A percentile compares a stretch with the other conserved stretches of the same genome.
Conservation (phyloP, 2,888 invertebrate genomes). For the Entomobrya multifasciata region DNA sequence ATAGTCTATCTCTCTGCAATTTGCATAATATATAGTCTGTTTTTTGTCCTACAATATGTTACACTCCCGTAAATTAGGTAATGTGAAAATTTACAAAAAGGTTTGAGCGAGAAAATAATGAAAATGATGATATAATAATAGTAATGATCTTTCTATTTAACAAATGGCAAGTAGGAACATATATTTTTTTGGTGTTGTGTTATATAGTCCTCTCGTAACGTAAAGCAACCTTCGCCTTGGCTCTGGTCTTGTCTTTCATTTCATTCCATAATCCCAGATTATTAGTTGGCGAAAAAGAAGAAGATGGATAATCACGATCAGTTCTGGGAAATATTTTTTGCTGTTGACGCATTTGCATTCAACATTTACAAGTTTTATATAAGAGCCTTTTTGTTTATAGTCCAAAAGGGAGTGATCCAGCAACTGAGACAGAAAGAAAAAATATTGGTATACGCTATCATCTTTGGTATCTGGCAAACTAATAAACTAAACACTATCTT, state of each 20-base stretch:
- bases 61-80: too few species aligned
- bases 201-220: too few species aligned
- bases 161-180: neutral
- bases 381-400: neutral
- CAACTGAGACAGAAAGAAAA: too few species aligned
- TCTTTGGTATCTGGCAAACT: too few species aligned
- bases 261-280: neutral
- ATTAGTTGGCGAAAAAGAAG: neutral
- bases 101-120: constrained; percentile 12
- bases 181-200: neutral
- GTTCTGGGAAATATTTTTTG: too few species aligned
- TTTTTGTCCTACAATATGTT: too few species aligned
- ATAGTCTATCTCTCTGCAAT: too few species aligned
- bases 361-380: constrained; percentile 10
- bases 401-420: neutral
- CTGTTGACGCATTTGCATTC: neutral
- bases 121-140: constrained; percentile 22
- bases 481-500: neutral
- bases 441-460: neutral
- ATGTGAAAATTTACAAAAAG: neutral
- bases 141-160: neutral
- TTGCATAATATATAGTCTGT: neutral
- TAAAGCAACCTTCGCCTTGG: constrained; percentile 7
- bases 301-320: neutral
- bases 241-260: neutral